Base-by-base conservation (phyloP, 2,888 invertebrate species). In the Subacronicta megacephala region DNA sequence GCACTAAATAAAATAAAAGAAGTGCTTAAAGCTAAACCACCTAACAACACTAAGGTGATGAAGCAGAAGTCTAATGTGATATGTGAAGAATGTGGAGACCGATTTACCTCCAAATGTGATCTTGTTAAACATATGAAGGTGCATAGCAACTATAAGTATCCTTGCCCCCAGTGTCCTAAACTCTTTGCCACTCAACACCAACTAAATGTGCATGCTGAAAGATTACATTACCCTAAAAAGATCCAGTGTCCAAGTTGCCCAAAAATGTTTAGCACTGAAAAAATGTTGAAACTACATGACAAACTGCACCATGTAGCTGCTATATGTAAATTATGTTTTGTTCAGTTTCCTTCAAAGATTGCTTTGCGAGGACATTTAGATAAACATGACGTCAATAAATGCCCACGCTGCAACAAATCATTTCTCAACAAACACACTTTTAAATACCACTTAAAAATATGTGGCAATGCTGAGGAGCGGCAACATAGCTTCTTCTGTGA, bases 141-240 rank as follows among this genome's bases (percentile, higher is more conserved):
- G 3, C 87, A 90, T 45, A 84, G 77, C 1, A 81, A 81, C 33
- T 67, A 63, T 2, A 67, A 70, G 10, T 62, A 80, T 44, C 77
- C 82, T 3, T 93, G 93, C 58, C 43, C 62, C 0, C 75, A 85
- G 37, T 93, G 93, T 45, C 80, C 81, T 2, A 91, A 90, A 78
- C 58, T 78, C 7, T 90, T 90, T 41, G 49, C 76, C 4, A 80
- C 82, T 1, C 54, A 76, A 40, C 17, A 73, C 2, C 82, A 82
- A 44, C 60, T 91, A 9, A 72, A 81, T 3, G 81, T 82, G 7
- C 91, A 92, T 55, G 65, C 72, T 0, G 87, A 89, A 59, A 80
- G 90, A 70, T 72, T 90, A 0, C 92, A 92, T 60, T 81, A 83
- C 60, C 88, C 89, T 9, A 91, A 90, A 70, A 84, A 64, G 50